Conservation (phyloP, 35 echinoderm and acorn worm genomes). For the Anneissia japonica region DNA sequence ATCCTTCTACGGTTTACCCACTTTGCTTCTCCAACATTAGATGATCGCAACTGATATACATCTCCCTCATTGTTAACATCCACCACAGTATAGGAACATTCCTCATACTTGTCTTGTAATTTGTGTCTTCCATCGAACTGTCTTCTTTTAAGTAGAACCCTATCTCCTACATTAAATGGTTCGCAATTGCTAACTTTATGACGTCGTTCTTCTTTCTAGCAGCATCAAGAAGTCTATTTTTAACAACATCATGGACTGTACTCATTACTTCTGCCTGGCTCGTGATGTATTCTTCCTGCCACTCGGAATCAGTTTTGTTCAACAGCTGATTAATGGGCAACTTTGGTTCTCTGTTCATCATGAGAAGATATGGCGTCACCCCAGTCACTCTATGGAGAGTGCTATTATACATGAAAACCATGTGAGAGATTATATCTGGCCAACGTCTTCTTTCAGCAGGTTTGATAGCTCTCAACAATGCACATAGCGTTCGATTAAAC, state of each 20-base stretch:
- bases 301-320: not conserved
- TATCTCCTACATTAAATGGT: not conserved
- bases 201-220: too few relatives aligned
- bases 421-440: constrained; percentile 4
- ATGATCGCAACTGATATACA: not conserved
- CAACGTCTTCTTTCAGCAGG: not conserved
- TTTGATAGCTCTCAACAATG: not conserved
- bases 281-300: constrained; percentile 3
- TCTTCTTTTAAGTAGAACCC: constrained; percentile 24
- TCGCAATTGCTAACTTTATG: not conserved
- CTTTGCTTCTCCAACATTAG: too few relatives aligned
- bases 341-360: constrained; percentile 7
- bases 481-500: constrained; percentile 14
- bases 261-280: not conserved
- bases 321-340: constrained; percentile 1
- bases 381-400: constrained; percentile 15
- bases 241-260: not conserved
- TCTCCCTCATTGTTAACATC: not conserved
- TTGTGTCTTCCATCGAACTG: constrained; percentile 23
- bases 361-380: not conserved
- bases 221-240: not conserved
- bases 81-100: not conserved
- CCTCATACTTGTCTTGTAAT: constrained; percentile 1
- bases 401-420: constrained; percentile 24
- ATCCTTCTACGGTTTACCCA: too few relatives aligned